Evolutionary conservation across 2,797 vertebrate genomes (phyloP), one percentile per base, ranked within the genome.

Genomic region (Emys orbicularis): DNA sequence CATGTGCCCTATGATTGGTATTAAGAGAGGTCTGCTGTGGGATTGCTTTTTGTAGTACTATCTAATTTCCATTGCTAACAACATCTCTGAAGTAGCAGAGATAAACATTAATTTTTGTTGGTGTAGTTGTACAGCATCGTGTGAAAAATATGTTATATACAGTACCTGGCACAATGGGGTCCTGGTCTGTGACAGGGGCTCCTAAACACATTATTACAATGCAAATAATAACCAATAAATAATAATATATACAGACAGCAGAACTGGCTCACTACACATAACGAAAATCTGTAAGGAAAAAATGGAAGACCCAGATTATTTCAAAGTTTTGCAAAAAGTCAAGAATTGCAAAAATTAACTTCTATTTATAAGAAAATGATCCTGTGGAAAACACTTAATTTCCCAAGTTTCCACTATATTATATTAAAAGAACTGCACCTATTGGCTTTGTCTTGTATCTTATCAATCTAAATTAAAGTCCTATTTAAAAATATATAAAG

Each of bases 211-310:
- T 4, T 12, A 23, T 29, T 5, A 1, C 79, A 53, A 61, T 49
- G 12, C 41, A 37, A 88, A 76, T 19, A 5, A 3, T 5, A 65
- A n/a, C 15, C 61, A 65, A n/a, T 65, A 65, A 65, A 65, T 61
- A 34, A 19, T 2, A 29, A 4, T 5, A 29, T 52, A 19, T 0
- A 0, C 0, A 16, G 61, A 47, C n/a, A 53, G 1, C 0, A 3
- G 53, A 8, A 72, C 41, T 13, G 34, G 12, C 52, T 83, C 34
- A 29, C 44, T 76, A 25, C 2, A 4, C 2, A 21, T 2, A 53
- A 50, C 3, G 16, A 61, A 44, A 57, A 76, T 68, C 54, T 25
- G 23, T n/a, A 81, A 21, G n/a, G 18, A 18, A 68, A 47, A 41
- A 72, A 10, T 44, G 50, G 56, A 83, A 80, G 88, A 68, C n/a